These are phyloP conservation scores for Pteria penguin DNA, from an alignment of 2,888 invertebrate genomes.

Conservation along the genomic window DNA sequence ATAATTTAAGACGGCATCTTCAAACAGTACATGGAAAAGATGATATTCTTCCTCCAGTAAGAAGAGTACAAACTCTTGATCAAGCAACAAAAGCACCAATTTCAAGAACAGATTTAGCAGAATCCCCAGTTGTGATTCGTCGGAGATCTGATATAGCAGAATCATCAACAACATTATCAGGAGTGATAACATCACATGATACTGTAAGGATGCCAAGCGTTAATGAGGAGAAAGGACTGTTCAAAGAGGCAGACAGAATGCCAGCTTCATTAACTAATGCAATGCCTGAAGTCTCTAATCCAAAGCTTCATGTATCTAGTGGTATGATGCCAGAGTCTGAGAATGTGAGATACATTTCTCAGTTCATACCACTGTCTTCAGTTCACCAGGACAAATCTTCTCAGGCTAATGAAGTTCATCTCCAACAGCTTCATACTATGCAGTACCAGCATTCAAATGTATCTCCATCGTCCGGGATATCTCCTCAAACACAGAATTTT, in stretches of 20 bases:
- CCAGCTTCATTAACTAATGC: too few species aligned
- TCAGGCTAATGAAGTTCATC: not conserved
- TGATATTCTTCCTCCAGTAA: conserved; percentile 64
- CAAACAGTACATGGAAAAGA: conserved; percentile 59
- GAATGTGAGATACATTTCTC: too few species aligned
- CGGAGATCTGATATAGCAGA: not conserved
- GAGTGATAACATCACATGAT: too few species aligned
- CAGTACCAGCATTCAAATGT: not conserved
- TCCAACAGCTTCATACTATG: not conserved
- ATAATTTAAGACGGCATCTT: conserved; percentile 70
- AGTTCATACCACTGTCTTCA: not conserved
- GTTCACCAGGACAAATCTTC: not conserved
- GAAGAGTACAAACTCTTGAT: conserved; percentile 63
- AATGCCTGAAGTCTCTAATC: not conserved
- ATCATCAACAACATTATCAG: not conserved
- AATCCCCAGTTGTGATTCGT: not conserved
- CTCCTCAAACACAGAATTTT: not conserved
- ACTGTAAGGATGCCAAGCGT: not conserved
- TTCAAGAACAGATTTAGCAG: conserved; percentile 33
- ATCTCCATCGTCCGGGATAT: not conserved
- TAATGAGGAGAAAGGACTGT: too few species aligned
- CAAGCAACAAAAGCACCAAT: conserved; percentile 42
- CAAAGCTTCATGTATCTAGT: not conserved
- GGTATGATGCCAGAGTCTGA: not conserved
- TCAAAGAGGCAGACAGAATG: too few species aligned